Conservation (phyloP, 2,888 invertebrate genomes). For the Trissolcus brochymenae region DNA sequence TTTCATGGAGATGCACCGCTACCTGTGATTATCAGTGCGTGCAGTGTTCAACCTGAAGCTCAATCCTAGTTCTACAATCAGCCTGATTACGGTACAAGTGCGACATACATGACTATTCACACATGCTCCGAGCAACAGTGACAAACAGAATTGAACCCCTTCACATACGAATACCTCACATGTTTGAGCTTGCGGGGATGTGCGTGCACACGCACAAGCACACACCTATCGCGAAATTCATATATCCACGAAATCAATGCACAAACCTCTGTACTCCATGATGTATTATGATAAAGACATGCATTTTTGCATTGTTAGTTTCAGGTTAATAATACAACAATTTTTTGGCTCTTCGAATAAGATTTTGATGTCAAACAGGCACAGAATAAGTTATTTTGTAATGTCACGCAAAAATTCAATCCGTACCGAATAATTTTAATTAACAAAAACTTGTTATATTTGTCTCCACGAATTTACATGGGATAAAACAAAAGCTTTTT, state of each 20-base stretch:
- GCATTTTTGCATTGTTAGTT: too few species aligned
- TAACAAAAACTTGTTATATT: too few species aligned
- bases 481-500: too few species aligned
- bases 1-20: conserved; percentile 72
- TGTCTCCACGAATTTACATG: too few species aligned
- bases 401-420: too few species aligned
- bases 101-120: conserved; percentile 61
- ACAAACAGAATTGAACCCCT: conserved; percentile 44
- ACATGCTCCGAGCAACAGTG: conserved; percentile 49
- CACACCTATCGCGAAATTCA: conserved; percentile 17
- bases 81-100: conserved; percentile 60
- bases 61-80: conserved; percentile 69
- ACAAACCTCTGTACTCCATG: conserved; percentile 21
- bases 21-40: conserved; percentile 73
- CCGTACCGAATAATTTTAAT: too few species aligned
- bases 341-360: too few species aligned
- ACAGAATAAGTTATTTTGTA: too few species aligned
- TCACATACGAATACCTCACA: conserved; percentile 35
- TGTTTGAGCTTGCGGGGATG: conserved; percentile 18
- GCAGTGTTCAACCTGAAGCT: conserved; percentile 66
- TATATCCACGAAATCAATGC: conserved; percentile 38
- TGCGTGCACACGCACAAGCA: conserved; percentile 27
- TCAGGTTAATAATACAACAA: too few species aligned
- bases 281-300: conserved; percentile 31
- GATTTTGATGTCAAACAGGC: too few species aligned